Conservation (phyloP, 2,113 vertebrate species). For the Stercorarius parasiticus region DNA sequence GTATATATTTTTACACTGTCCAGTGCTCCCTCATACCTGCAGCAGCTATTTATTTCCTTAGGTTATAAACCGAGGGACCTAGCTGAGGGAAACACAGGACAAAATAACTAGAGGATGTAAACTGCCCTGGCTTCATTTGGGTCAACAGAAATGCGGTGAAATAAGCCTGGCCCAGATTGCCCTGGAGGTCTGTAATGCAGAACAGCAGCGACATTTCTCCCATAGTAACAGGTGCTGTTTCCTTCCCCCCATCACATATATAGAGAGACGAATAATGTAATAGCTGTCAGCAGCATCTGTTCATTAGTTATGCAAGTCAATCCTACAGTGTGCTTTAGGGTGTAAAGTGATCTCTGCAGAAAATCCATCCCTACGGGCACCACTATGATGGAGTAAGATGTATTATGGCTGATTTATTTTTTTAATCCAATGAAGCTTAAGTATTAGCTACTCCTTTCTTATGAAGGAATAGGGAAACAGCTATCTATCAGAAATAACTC, state of each 20-base stretch:
- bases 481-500: background rate
- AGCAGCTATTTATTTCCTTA: background rate
- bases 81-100: background rate
- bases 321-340: constrained; percentile 30
- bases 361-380: constrained; percentile 35
- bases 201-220: background rate
- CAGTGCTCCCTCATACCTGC: background rate
- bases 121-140: background rate
- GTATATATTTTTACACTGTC: background rate
- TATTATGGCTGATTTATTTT: background rate
- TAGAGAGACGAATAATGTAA: constrained; percentile 17
- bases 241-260: background rate
- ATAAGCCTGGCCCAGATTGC: background rate
- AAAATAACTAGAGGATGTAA: background rate
- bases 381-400: background rate
- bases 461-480: background rate
- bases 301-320: constrained; percentile 28
- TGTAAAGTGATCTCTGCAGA: constrained; percentile 36
- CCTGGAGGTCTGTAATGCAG: background rate
- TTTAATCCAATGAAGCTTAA: constrained; percentile 47
- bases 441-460: background rate
- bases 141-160: background rate
- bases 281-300: constrained; percentile 23
- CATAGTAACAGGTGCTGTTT: background rate
- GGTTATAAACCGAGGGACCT: background rate